Evolutionary conservation across 2,888 invertebrate species (phyloP), one percentile per base, ranked within the genome.

Genomic region (Alsophila aescularia): DNA sequence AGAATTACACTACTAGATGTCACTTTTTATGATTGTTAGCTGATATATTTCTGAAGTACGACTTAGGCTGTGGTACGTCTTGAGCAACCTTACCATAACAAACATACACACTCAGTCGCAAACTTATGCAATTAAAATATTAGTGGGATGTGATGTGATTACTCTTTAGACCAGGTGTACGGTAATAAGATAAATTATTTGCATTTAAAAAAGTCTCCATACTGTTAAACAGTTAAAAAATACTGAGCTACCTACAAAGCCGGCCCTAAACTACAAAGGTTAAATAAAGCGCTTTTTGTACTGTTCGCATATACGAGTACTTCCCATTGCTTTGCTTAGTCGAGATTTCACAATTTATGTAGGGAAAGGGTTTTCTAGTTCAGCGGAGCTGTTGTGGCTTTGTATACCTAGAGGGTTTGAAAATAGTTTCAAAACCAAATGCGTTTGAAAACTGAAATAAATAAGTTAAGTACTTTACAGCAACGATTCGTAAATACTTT

Each of bases 271-370:
- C 31, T 51, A 18, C 40, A 51, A 50, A 51, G 55, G 55, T 50
- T 51, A 41, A 55, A 55, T 55, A 55, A 55, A 50, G 41, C 24
- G 45, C 18, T 44, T 48, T 49, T 56, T 47, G 50, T 51, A 45
- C 45, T 35, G 44, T 45, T 45, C 41, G 36, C 50, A 41, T 56
- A 50, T 44, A 24, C 24, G 7, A n/a, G n/a, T 24, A 35, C 24
- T 18, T 35, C 13, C 13, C 43, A 21, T 50, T 49, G 48, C 52
- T 58, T 50, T 58, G 45, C 53, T 43, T 58, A 44, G 37, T 45
- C 44, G 29, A 50, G 58, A 47, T 58, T 58, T 58, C 41, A 49
- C 32, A 45, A 47, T 35, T 34, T 34, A 53, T 47, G 40, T 49
- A 49, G 32, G 27, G 32, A 53, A 58, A 43, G 47, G 58, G 39